These are phyloP conservation scores for Didymodactylos carnosus DNA, from an alignment of 2,888 invertebrate species.

Conservation along the genomic window DNA sequence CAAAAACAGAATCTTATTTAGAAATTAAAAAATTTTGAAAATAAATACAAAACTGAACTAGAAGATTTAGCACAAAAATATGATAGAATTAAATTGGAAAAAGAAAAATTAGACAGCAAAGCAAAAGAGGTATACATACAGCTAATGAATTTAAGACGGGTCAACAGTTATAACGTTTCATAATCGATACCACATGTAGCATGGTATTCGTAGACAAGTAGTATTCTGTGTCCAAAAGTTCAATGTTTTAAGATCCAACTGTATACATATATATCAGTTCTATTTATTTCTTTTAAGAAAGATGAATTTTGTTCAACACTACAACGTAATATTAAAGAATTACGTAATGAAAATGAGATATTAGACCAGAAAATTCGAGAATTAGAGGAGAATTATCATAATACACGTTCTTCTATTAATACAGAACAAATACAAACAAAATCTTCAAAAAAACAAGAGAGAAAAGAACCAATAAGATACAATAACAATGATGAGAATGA, in stretches of 20 bases:
- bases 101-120: neutral
- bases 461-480: neutral
- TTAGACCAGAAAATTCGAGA: neutral
- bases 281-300: neutral
- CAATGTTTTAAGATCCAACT: too few relatives aligned
- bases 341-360: neutral
- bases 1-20: neutral
- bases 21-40: neutral
- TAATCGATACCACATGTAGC: too few relatives aligned
- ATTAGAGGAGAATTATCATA: neutral
- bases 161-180: too few relatives aligned
- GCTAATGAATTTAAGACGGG: neutral
- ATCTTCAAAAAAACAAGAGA: neutral
- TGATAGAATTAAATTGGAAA: neutral
- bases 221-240: too few relatives aligned
- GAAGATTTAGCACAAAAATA: neutral
- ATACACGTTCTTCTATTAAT: too few relatives aligned
- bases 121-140: neutral
- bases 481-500: neutral
- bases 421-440: neutral
- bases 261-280: too few relatives aligned
- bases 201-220: too few relatives aligned
- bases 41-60: neutral
- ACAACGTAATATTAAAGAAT: neutral
- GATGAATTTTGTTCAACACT: neutral